Conservation (phyloP, 1,140 invertebrate species). For the Aphaenogaster rudis region DNA sequence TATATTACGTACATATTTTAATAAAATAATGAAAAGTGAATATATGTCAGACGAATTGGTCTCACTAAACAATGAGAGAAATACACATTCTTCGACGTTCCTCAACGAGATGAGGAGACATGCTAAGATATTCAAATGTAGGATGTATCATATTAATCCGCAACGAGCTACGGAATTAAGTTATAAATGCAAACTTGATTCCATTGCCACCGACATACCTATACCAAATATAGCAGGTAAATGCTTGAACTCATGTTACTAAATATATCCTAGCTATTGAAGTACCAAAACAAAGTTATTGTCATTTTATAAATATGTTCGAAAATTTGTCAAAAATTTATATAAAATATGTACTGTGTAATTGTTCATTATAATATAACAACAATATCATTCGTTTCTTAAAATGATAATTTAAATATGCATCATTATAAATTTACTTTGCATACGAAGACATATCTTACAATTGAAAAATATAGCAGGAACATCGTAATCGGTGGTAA, state of each 20-base stretch:
- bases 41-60: background rate
- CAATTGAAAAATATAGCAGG: background rate
- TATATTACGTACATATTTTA: background rate
- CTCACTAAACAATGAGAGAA: background rate
- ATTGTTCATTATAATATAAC: background rate
- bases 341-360: background rate
- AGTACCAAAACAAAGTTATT: background rate
- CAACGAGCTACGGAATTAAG: conserved; percentile 16
- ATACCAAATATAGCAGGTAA: background rate
- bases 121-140: conserved; percentile 21
- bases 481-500: background rate
- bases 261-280: background rate
- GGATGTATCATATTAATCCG: conserved; percentile 33
- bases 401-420: background rate
- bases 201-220: background rate
- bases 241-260: background rate
- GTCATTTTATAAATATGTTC: conserved; percentile 1
- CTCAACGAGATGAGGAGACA: background rate
- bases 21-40: conserved; percentile 1
- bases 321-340: background rate
- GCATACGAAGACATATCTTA: background rate
- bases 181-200: conserved; percentile 43
- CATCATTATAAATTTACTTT: background rate
- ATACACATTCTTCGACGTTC: background rate
- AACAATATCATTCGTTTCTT: background rate